Conservation (phyloP, 2,797 vertebrate genomes). For the Lophura swinhoii region DNA sequence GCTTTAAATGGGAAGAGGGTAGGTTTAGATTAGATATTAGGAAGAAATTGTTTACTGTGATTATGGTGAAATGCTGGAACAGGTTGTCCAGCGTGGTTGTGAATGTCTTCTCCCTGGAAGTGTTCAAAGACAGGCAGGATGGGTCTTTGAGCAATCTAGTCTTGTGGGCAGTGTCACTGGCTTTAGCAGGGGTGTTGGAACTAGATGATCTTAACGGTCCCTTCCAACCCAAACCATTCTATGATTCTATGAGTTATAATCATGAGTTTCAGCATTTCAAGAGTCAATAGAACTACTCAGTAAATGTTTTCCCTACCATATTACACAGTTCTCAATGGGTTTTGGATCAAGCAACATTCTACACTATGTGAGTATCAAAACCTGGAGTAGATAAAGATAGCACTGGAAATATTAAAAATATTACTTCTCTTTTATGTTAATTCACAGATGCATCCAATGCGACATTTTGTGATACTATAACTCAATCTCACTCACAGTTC, state of each 20-base stretch:
- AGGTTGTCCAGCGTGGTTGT: too few species aligned
- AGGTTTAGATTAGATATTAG: too few species aligned
- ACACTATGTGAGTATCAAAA: background rate
- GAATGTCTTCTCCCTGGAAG: too few species aligned
- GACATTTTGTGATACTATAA: background rate
- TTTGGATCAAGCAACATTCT: background rate
- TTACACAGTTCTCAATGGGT: background rate
- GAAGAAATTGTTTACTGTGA: too few species aligned
- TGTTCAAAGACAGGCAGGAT: too few species aligned
- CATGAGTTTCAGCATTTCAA: background rate
- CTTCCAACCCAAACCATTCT: too few species aligned
- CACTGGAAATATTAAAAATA: background rate
- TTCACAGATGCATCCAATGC: background rate
- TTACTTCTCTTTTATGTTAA: background rate
- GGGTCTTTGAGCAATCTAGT: too few species aligned
- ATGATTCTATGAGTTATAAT: background rate
- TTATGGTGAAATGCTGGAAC: too few species aligned
- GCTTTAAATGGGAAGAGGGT: too few species aligned
- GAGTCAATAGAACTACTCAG: background rate
- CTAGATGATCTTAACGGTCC: too few species aligned
- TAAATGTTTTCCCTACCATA: background rate
- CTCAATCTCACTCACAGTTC: background rate
- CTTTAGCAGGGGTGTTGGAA: too few species aligned
- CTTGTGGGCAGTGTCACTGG: too few species aligned
- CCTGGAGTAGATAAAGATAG: background rate